Evolutionary conservation across 1,140 invertebrate genomes (phyloP).

Genomic region (Drosophila bocqueti): DNA sequence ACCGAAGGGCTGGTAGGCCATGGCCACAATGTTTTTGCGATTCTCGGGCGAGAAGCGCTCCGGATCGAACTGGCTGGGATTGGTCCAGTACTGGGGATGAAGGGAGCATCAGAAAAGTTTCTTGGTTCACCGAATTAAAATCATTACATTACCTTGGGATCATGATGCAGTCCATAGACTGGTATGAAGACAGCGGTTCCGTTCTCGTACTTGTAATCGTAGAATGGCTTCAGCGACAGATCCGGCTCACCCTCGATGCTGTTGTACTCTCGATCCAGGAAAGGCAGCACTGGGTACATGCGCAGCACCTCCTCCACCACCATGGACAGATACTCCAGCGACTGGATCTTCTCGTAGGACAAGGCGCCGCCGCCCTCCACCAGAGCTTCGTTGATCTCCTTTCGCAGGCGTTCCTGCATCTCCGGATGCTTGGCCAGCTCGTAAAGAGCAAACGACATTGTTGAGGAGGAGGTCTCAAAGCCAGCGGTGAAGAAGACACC

Average conservation of each 20-base stretch:
- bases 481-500: slow-evolving; percentile 91
- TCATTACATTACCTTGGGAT: slow-evolving; percentile 69
- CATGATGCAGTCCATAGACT: slow-evolving; percentile 69
- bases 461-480: slow-evolving; percentile 91
- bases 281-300: slow-evolving; percentile 76
- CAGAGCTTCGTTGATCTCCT: slow-evolving; percentile 87
- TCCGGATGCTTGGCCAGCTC: slow-evolving; percentile 89
- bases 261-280: slow-evolving; percentile 69
- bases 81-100: slow-evolving; percentile 87
- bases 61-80: slow-evolving; percentile 89
- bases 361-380: slow-evolving; percentile 86
- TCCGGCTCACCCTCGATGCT: slow-evolving; percentile 37
- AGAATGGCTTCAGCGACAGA: slow-evolving; percentile 65
- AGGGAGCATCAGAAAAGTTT: slow-evolving; percentile 74
- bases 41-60: slow-evolving; percentile 87
- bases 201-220: slow-evolving; percentile 62
- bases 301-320: slow-evolving; percentile 86
- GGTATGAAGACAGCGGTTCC: slow-evolving; percentile 74
- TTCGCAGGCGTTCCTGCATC: slow-evolving; percentile 88
- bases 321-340: slow-evolving; percentile 88
- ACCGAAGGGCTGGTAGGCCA: slow-evolving; percentile 91
- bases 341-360: slow-evolving; percentile 87
- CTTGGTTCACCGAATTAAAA: too few species aligned
- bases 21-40: slow-evolving; percentile 84
- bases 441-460: slow-evolving; percentile 88